These are phyloP conservation scores for Podiceps cristatus DNA, from an alignment of 2,113 vertebrate genomes.

Conservation along the genomic window DNA sequence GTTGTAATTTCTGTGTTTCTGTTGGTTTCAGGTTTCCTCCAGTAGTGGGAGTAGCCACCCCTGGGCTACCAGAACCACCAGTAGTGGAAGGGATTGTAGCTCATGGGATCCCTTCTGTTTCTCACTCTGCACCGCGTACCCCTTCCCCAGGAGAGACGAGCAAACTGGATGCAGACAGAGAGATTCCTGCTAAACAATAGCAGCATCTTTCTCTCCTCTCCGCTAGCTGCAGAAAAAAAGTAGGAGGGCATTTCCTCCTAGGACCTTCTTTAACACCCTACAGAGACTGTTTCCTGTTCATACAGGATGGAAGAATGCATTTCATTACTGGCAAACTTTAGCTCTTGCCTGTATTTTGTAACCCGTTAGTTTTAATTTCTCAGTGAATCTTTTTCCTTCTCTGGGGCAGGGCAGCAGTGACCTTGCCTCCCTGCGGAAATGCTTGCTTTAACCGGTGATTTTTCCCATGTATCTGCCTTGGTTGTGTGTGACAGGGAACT, in stretches of 20 bases:
- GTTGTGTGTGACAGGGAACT: not conserved
- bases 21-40: constrained; percentile 85
- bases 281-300: constrained; percentile 70
- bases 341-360: constrained; percentile 79
- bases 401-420: constrained; percentile 65
- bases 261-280: constrained; percentile 69
- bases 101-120: constrained; percentile 86
- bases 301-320: constrained; percentile 59
- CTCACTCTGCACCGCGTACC: constrained; percentile 81
- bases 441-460: constrained; percentile 24
- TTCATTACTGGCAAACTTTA: constrained; percentile 74
- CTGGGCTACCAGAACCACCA: constrained; percentile 81
- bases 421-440: constrained; percentile 42
- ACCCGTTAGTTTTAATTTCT: constrained; percentile 70
- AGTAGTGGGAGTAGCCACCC: constrained; percentile 86
- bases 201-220: constrained; percentile 70
- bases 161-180: constrained; percentile 94
- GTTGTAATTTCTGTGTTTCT: constrained; percentile 32
- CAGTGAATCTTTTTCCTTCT: constrained; percentile 57
- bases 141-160: constrained; percentile 89
- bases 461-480: not conserved
- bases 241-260: constrained; percentile 49
- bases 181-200: constrained; percentile 93
- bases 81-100: constrained; percentile 89
- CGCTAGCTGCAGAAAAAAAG: constrained; percentile 41